These are phyloP conservation scores for Holocentrus rufus DNA, from an alignment of 2,797 vertebrate genomes.

Conservation along the genomic window DNA sequence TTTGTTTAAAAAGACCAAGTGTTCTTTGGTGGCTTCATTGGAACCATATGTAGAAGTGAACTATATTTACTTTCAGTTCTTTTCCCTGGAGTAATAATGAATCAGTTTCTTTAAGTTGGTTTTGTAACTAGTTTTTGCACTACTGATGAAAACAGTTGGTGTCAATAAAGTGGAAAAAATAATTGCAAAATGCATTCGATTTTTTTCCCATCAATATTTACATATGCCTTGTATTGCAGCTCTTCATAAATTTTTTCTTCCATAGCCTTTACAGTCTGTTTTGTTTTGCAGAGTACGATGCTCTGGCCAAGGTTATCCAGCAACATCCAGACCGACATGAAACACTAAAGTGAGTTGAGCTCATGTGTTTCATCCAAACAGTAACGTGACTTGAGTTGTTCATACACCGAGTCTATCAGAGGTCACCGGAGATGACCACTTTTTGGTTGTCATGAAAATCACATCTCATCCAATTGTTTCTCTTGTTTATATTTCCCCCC, in stretches of 20 bases:
- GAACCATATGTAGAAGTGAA: too few relatives aligned
- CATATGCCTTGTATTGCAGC: background rate
- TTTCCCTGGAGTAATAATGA: background rate
- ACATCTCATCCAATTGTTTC: background rate
- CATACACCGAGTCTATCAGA: background rate
- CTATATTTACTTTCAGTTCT: too few relatives aligned
- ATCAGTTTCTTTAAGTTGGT: background rate
- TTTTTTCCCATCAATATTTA: background rate
- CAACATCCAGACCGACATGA: conserved; percentile 97
- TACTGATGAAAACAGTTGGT: background rate
- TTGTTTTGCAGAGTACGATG: conserved; percentile 91
- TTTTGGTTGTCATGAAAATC: background rate
- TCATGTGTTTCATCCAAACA: background rate
- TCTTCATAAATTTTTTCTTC: background rate
- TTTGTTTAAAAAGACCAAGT: too few relatives aligned
- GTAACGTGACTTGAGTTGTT: background rate
- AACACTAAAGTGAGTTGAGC: conserved; percentile 91
- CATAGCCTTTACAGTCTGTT: conserved; percentile 1
- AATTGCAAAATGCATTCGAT: background rate
- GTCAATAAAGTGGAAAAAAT: background rate
- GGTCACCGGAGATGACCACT: background rate
- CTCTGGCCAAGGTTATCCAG: conserved; percentile 97
- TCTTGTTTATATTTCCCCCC: conserved; percentile 26
- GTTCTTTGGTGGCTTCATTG: too few relatives aligned
- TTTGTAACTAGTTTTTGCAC: background rate